phyloP scores from a whole-genome alignment of 2,113 vertebrate species.

The Oreochromis niloticus region DNA sequence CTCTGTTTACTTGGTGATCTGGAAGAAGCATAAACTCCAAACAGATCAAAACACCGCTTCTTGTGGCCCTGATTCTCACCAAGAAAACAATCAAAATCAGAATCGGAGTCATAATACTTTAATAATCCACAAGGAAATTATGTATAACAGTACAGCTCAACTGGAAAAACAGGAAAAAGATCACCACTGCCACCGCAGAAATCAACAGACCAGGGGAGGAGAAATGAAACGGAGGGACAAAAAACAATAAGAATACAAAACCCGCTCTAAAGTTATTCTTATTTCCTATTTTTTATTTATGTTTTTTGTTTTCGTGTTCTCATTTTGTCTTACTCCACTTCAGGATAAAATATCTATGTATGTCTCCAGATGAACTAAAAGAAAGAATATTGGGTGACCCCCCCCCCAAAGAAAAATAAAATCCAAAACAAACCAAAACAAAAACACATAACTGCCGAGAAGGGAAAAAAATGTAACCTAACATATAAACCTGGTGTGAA shows the following conservation, averaged over 20 bases:
- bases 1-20: background rate
- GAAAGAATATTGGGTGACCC: background rate
- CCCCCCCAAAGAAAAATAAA: too few relatives aligned
- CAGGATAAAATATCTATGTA: background rate
- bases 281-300: background rate
- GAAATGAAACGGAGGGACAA: background rate
- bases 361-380: background rate
- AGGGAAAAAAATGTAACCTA: background rate
- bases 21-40: background rate
- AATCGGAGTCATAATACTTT: background rate
- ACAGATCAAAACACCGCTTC: background rate
- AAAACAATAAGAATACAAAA: background rate
- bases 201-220: background rate
- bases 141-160: background rate
- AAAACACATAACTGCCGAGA: background rate
- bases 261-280: background rate
- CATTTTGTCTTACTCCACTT: background rate
- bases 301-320: background rate
- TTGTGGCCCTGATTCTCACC: background rate
- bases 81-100: background rate
- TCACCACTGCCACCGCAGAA: background rate
- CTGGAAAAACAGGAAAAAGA: background rate
- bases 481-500: background rate
- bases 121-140: background rate
- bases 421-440: fast-evolving